These are phyloP conservation scores for Imbricaverruca yamaguchii DNA, from an alignment of 2,888 invertebrate genomes.

Conservation along the genomic window DNA sequence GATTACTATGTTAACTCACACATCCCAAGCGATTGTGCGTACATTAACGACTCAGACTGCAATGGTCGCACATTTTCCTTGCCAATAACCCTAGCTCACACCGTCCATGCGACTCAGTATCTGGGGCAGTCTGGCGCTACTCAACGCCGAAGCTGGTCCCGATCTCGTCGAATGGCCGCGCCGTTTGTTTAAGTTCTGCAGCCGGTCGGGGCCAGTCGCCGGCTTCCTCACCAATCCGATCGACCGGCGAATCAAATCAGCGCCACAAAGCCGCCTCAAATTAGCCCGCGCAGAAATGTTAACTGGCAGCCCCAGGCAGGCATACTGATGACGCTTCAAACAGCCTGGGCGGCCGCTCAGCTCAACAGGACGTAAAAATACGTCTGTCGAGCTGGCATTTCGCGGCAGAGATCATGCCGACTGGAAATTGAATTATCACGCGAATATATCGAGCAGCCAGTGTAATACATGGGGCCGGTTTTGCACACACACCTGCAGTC, in stretches of 20 bases:
- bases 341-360: neutral
- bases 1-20: too few species aligned
- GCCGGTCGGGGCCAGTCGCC: too few species aligned
- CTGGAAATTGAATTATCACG: neutral
- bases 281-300: constrained; percentile 12
- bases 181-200: too few species aligned
- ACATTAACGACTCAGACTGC: too few species aligned
- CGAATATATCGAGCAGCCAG: neutral
- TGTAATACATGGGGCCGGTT: neutral
- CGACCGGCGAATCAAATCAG: neutral
- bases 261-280: constrained; percentile 1
- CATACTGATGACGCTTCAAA: neutral
- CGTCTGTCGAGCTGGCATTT: neutral
- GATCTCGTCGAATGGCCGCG: too few species aligned
- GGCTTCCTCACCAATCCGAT: neutral
- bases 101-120: too few species aligned
- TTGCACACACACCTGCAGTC: too few species aligned
- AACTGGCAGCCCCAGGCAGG: neutral
- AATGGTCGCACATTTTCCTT: too few species aligned
- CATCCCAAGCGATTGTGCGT: too few species aligned
- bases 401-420: neutral
- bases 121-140: too few species aligned
- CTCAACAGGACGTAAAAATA: neutral
- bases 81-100: too few species aligned
- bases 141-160: too few species aligned